Conservation (phyloP, 2,113 vertebrate species). For the Eurypyga helias region DNA sequence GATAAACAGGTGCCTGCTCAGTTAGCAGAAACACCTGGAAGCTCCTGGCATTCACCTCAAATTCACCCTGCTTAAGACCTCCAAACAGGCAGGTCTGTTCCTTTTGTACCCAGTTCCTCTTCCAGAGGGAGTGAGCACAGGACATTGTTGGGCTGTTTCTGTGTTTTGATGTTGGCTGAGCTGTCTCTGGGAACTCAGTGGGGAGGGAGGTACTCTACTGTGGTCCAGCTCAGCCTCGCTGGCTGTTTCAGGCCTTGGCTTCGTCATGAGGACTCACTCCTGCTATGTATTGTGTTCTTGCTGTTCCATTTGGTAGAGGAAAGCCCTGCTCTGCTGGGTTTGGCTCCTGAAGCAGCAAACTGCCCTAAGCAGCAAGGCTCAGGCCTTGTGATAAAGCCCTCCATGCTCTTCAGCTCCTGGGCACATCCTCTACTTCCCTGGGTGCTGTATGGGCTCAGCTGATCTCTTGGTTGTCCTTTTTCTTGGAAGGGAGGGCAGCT, state of each 20-base stretch:
- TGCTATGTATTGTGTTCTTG: background rate
- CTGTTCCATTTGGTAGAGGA: background rate
- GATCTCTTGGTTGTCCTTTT: background rate
- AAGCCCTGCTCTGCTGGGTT: background rate
- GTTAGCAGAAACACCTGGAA: background rate
- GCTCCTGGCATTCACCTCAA: background rate
- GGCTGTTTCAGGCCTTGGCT: background rate
- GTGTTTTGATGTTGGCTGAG: background rate
- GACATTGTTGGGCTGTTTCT: background rate
- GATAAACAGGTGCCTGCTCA: background rate
- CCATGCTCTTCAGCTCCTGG: background rate
- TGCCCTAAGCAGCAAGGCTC: background rate
- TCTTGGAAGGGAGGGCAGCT: background rate
- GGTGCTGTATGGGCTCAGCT: background rate
- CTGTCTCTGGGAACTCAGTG: fast-evolving
- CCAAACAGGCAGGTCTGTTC: background rate
- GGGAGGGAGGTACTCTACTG: fast-evolving
- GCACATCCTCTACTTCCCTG: background rate
- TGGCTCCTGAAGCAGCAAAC: background rate
- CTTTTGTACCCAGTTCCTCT: background rate
- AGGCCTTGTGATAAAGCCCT: background rate
- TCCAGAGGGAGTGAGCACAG: background rate
- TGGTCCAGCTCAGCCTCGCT: background rate
- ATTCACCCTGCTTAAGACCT: background rate
- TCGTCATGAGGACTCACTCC: background rate